phyloP scores from a whole-genome alignment of 2,888 invertebrate genomes.

The Caenorhabditis angaria region DNA sequence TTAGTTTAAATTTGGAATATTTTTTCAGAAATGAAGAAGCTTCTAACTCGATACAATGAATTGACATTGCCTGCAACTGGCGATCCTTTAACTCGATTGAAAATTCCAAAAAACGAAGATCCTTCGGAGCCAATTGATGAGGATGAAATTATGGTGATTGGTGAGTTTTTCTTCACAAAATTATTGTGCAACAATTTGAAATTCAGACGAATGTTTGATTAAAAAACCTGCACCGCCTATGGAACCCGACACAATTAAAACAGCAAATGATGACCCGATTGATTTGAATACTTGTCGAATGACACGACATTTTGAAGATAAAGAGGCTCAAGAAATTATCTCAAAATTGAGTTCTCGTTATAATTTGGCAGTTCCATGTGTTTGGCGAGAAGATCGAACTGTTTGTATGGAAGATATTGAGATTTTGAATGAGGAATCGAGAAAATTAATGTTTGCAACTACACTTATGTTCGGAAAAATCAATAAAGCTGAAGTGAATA shows the following conservation, averaged over 20 bases:
- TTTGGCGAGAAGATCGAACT: conserved; percentile 17
- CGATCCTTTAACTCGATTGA: conserved; percentile 10
- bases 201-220: conserved; percentile 22
- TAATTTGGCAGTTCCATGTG: conserved; percentile 3
- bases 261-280: conserved; percentile 10
- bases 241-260: not conserved
- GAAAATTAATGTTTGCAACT: not conserved
- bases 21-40: conserved; percentile 21
- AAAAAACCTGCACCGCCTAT: conserved; percentile 13
- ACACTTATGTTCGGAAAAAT: not conserved
- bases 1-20: not conserved
- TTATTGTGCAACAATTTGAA: not conserved
- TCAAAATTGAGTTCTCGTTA: not conserved
- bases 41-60: conserved; percentile 6
- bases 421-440: conserved; percentile 21
- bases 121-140: conserved; percentile 12
- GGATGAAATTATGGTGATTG: conserved; percentile 24
- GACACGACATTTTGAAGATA: conserved; percentile 13
- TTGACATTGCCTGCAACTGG: conserved; percentile 14
- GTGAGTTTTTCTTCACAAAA: conserved; percentile 5
- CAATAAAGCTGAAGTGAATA: not conserved
- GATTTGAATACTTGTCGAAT: conserved; percentile 27
- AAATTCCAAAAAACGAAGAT: not conserved
- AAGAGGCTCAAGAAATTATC: not conserved
- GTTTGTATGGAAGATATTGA: conserved; percentile 24